Conservation (phyloP, 2,797 vertebrate species). For the Micrastur ruficollis region DNA sequence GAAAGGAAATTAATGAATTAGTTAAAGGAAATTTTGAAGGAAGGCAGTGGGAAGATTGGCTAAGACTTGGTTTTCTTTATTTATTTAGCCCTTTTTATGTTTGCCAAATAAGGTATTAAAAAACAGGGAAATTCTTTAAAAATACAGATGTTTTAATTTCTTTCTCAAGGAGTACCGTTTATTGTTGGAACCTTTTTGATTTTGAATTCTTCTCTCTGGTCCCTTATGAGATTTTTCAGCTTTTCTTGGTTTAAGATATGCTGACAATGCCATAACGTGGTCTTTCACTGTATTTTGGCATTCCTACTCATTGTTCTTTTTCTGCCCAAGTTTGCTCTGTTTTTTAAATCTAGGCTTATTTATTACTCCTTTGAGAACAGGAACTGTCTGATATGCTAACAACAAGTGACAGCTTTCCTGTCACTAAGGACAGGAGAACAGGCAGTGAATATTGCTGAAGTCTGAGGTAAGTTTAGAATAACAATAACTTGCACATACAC, state of each 20-base stretch:
- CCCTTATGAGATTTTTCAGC: conserved; percentile 23
- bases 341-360: conserved; percentile 59
- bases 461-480: conserved; percentile 31
- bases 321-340: conserved; percentile 50
- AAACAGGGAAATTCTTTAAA: not conserved
- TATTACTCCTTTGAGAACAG: conserved; percentile 47
- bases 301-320: conserved; percentile 47
- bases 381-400: conserved; percentile 44
- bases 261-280: conserved; percentile 42
- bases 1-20: not conserved
- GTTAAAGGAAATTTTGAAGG: not conserved
- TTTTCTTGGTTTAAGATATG: conserved; percentile 50
- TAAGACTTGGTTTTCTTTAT: not conserved
- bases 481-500: not conserved
- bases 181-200: conserved; percentile 6
- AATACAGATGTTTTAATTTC: not conserved
- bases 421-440: conserved; percentile 27
- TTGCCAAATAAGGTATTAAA: not conserved
- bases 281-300: conserved; percentile 32
- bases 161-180: not conserved
- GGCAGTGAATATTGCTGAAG: not conserved
- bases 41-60: not conserved
- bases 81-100: not conserved
- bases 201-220: conserved; percentile 25
- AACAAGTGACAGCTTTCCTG: conserved; percentile 65